phyloP scores from a whole-genome alignment of 2,888 invertebrate species.

The Oxystoma pomonae region DNA sequence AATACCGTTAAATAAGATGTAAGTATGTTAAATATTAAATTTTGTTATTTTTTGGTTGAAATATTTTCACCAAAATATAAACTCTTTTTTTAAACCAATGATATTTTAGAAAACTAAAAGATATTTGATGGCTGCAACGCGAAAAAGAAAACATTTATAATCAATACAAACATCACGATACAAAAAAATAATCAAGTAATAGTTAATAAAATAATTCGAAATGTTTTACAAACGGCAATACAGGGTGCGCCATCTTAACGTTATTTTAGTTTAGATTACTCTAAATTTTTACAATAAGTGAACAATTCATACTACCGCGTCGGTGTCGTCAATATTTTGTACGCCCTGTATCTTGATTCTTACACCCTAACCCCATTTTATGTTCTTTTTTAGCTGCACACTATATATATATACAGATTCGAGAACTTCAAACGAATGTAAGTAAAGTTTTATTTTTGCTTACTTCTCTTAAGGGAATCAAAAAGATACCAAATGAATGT shows the following conservation, averaged over 20 bases:
- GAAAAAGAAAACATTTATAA: neutral
- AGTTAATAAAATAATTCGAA: neutral
- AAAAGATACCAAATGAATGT: neutral
- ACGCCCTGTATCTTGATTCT: neutral
- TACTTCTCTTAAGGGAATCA: neutral
- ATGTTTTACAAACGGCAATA: neutral
- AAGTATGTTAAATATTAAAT: neutral
- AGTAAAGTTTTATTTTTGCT: too few relatives aligned
- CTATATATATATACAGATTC: too few relatives aligned
- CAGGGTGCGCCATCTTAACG: neutral
- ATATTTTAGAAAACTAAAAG: constrained; percentile 8
- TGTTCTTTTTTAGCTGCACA: neutral
- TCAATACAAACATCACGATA: neutral
- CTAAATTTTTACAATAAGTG: neutral
- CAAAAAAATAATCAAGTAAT: too few relatives aligned
- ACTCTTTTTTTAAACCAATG: constrained; percentile 7
- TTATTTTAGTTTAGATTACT: neutral
- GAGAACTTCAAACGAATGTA: too few relatives aligned
- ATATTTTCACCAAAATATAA: neutral
- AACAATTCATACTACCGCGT: too few relatives aligned
- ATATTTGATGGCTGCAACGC: too few relatives aligned
- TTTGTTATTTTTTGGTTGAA: neutral
- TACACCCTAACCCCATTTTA: neutral
- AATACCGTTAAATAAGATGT: neutral
- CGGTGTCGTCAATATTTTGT: neutral